Conservation (phyloP, 2,888 invertebrate species). For the Serrognathus titanus region DNA sequence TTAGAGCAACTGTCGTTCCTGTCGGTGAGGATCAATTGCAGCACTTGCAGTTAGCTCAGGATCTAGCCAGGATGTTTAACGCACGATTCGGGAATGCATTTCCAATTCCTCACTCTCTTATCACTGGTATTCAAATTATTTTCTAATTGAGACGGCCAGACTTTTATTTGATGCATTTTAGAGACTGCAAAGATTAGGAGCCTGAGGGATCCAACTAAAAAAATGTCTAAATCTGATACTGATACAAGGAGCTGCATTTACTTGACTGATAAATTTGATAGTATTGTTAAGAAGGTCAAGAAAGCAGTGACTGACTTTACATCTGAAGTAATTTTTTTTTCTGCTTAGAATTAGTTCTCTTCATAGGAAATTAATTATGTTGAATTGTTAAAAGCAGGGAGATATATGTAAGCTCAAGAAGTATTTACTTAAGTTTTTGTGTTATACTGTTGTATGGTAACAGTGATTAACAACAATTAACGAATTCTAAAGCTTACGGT, state of each 20-base stretch:
- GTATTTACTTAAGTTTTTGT: no score
- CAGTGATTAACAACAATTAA: no score
- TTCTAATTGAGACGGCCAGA: not conserved
- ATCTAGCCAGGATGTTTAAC: constrained; percentile 79
- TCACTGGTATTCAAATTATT: constrained; percentile 52
- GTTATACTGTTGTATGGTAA: no score
- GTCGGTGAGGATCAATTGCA: constrained; percentile 93
- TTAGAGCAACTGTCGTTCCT: constrained; percentile 85
- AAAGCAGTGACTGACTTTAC: constrained; percentile 90
- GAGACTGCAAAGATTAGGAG: constrained; percentile 70
- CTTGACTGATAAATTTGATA: constrained; percentile 71
- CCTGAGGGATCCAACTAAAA: constrained; percentile 79
- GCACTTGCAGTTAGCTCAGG: constrained; percentile 79
- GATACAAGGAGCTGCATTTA: constrained; percentile 76
- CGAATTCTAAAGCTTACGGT: no score
- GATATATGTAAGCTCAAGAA: no score
- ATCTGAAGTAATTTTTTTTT: constrained; percentile 55
- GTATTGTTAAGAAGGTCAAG: constrained; percentile 68
- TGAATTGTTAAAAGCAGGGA: no score
- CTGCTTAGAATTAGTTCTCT: no score
- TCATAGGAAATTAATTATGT: no score
- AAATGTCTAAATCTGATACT: constrained; percentile 97
- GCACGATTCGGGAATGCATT: constrained; percentile 73
- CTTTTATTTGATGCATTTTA: constrained; percentile 29
- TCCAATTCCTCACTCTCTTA: constrained; percentile 67